Conservation (phyloP, 2,888 invertebrate species). For the Octonoba sinensis region DNA sequence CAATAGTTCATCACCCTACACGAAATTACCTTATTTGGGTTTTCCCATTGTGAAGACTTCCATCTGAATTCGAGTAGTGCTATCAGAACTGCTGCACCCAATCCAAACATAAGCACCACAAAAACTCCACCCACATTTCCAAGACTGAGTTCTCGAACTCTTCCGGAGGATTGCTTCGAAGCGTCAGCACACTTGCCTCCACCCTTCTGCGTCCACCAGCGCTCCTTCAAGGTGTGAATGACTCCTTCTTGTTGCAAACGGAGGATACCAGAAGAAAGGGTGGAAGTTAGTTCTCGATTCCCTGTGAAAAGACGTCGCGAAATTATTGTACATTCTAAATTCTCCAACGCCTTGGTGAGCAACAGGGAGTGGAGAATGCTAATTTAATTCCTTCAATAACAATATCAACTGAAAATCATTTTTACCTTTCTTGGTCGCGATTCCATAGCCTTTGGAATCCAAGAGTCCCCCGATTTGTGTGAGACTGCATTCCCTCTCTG, state of each 20-base stretch:
- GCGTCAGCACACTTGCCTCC: conserved; percentile 76
- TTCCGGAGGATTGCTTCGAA: conserved; percentile 63
- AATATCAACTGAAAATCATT: too few species aligned
- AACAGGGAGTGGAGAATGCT: too few species aligned
- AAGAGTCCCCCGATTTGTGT: conserved; percentile 75
- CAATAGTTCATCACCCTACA: too few species aligned
- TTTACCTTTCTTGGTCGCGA: conserved; percentile 82
- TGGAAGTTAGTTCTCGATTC: conserved; percentile 24
- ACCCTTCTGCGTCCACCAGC: conserved; percentile 97
- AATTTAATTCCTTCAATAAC: too few species aligned
- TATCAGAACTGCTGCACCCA: conserved; percentile 91
- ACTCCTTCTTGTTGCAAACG: conserved; percentile 96
- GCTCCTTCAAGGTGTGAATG: conserved; percentile 78
- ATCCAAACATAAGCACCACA: conserved; percentile 93
- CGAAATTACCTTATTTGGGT: conserved; percentile 88
- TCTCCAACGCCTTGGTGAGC: too few species aligned
- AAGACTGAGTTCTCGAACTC: conserved; percentile 79
- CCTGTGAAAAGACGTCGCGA: not conserved
- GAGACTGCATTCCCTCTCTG: conserved; percentile 73
- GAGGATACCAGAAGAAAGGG: conserved; percentile 91
- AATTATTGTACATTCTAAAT: too few species aligned
- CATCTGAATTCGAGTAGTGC: conserved; percentile 97
- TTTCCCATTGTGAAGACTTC: conserved; percentile 92
- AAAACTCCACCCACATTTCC: conserved; percentile 97
- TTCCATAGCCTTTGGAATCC: conserved; percentile 81